These are phyloP conservation scores for Chrysochloris asiatica DNA, from an alignment of 2,113 vertebrate genomes.

Conservation along the genomic window DNA sequence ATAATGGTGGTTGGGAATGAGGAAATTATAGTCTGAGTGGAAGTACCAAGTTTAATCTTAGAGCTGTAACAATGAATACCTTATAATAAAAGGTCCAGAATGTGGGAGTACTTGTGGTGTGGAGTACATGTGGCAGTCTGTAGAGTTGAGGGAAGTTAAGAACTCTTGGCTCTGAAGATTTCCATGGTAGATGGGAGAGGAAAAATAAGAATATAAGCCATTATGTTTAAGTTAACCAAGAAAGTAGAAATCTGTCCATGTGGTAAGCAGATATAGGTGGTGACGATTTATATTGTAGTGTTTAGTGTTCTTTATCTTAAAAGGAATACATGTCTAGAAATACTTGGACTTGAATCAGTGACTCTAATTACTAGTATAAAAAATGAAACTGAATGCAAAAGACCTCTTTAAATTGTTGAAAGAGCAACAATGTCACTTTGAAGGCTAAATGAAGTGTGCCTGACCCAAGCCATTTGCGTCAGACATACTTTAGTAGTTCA, in stretches of 20 bases:
- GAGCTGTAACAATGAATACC: neutral
- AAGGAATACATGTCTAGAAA: slow-evolving; percentile 1
- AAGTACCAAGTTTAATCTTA: neutral
- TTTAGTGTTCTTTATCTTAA: neutral
- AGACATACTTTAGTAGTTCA: too few relatives aligned
- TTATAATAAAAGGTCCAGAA: neutral
- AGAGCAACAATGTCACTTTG: too few relatives aligned
- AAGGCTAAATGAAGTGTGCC: too few relatives aligned
- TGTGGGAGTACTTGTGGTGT: neutral
- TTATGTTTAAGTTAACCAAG: neutral
- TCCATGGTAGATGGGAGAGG: neutral
- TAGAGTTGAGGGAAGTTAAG: neutral
- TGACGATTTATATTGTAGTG: neutral
- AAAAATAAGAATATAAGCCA: neutral
- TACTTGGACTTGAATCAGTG: neutral
- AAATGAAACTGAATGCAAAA: neutral
- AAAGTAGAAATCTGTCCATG: neutral
- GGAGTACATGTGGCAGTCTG: neutral
- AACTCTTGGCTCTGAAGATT: neutral
- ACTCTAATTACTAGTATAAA: slow-evolving; percentile 23
- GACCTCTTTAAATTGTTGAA: too few relatives aligned
- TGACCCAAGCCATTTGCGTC: too few relatives aligned
- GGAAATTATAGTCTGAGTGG: neutral
- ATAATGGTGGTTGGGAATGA: neutral
- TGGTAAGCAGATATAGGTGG: neutral